These are phyloP conservation scores for Aurelia sp. DNA, from an alignment of 30 jellyfish, hydroid and myxozoan species.

Conservation along the genomic window DNA sequence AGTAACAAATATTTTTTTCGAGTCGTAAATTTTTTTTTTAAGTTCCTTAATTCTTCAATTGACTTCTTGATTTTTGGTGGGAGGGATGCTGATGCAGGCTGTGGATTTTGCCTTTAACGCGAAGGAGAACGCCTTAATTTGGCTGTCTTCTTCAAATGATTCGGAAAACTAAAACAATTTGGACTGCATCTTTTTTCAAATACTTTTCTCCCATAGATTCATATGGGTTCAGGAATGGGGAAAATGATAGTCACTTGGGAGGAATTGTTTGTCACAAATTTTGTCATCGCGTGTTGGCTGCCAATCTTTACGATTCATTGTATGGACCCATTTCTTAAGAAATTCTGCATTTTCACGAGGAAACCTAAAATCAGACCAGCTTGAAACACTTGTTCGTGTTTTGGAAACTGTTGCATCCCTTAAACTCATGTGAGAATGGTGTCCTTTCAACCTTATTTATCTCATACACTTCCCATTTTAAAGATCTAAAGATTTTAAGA, in stretches of 20 bases:
- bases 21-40: background rate
- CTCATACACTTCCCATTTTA: no score
- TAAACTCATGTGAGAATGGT: no score
- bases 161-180: background rate
- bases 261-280: conserved; percentile 22
- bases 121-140: background rate
- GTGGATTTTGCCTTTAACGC: background rate
- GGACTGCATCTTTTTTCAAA: conserved; percentile 31
- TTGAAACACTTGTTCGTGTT: no score
- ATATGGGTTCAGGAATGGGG: background rate
- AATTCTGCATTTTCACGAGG: conserved; percentile 19
- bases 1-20: background rate
- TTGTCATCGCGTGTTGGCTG: conserved; percentile 4
- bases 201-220: background rate
- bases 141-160: background rate
- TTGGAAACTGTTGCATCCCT: no score
- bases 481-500: no score
- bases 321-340: conserved; percentile 24
- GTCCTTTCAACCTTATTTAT: no score
- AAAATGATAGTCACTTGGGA: conserved; percentile 3
- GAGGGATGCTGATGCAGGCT: no score
- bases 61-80: no score
- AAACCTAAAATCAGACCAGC: conserved; percentile 14
- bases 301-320: conserved; percentile 20
- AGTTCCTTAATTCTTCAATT: background rate